These are phyloP conservation scores for Glaucidium brasilianum DNA, from an alignment of 2,113 vertebrate species.

Conservation along the genomic window DNA sequence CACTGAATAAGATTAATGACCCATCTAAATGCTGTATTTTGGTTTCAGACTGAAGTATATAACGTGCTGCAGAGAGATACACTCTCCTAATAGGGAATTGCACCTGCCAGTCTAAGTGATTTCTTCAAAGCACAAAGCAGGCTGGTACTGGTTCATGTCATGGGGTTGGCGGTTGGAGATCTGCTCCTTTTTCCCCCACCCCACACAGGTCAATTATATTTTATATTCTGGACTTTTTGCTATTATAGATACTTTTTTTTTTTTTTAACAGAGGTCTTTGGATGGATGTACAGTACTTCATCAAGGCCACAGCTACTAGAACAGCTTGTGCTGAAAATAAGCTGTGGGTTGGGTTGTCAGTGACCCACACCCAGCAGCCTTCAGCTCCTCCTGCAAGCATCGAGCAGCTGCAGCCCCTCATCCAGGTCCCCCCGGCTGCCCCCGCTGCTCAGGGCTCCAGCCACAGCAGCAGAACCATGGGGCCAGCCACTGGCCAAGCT, in stretches of 20 bases:
- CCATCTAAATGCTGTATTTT: not conserved
- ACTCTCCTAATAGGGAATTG: not conserved
- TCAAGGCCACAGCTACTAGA: not conserved
- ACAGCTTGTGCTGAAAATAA: not conserved
- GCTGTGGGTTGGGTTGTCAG: not conserved
- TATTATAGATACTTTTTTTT: not conserved
- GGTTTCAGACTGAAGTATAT: not conserved
- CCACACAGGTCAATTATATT: not conserved
- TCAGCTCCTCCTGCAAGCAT: not conserved
- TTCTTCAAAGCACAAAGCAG: not conserved
- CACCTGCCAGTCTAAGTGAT: not conserved
- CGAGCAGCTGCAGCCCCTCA: not conserved
- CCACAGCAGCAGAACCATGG: rapidly evolving
- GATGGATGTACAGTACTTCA: not conserved
- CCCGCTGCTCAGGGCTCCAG: rapidly evolving
- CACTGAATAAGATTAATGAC: not conserved
- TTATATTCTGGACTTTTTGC: not conserved
- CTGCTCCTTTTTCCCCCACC: not conserved
- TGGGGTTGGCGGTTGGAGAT: rapidly evolving
- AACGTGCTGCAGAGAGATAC: not conserved
- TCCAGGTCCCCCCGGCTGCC: rapidly evolving
- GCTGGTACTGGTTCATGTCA: not conserved
- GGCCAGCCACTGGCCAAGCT: rapidly evolving
- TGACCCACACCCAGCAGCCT: not conserved
- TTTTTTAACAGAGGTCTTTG: not conserved